Conservation (phyloP, 2,888 invertebrate genomes). For the Drosophila lutescens region DNA sequence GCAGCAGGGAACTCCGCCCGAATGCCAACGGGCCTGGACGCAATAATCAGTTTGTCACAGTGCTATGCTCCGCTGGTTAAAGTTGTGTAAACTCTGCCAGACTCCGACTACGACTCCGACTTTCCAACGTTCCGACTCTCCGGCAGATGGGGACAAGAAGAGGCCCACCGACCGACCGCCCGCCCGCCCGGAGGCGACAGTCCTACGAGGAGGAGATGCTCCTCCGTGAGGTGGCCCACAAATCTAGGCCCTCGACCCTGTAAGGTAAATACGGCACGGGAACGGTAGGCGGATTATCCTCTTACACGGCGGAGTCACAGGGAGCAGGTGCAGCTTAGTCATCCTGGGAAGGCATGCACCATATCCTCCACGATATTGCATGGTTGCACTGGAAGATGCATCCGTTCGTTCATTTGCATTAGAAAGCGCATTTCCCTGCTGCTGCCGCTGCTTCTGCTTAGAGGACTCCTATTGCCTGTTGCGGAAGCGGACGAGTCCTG, state of each 20-base stretch:
- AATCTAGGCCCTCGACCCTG: conserved; percentile 14
- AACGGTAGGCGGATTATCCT: conserved; percentile 15
- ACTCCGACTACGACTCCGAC: not conserved
- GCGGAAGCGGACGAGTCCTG: conserved; percentile 63
- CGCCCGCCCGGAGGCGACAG: conserved; percentile 16
- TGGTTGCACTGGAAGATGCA: conserved; percentile 11
- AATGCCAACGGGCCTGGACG: conserved; percentile 6
- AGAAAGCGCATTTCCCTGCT: not conserved
- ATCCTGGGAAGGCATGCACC: not conserved
- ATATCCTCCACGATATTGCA: not conserved
- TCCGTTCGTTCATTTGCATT: conserved; percentile 35
- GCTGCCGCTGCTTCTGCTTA: not conserved
- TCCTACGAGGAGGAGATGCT: not conserved
- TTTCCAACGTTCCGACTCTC: no score
- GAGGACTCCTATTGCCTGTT: conserved; percentile 55
- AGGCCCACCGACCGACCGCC: no score
- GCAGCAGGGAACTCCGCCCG: conserved; percentile 20
- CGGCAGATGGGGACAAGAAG: no score
- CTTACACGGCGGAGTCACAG: no score
- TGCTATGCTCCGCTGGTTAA: conserved; percentile 28
- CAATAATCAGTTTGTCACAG: conserved; percentile 44
- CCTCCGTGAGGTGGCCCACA: not conserved
- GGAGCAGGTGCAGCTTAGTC: conserved; percentile 2
- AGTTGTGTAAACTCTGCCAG: conserved; percentile 27
- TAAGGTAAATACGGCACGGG: conserved; percentile 10